Evolutionary conservation across 2,113 vertebrate species (phyloP), one percentile per base, ranked within the genome.

Genomic region (Xiphophorus couchianus): DNA sequence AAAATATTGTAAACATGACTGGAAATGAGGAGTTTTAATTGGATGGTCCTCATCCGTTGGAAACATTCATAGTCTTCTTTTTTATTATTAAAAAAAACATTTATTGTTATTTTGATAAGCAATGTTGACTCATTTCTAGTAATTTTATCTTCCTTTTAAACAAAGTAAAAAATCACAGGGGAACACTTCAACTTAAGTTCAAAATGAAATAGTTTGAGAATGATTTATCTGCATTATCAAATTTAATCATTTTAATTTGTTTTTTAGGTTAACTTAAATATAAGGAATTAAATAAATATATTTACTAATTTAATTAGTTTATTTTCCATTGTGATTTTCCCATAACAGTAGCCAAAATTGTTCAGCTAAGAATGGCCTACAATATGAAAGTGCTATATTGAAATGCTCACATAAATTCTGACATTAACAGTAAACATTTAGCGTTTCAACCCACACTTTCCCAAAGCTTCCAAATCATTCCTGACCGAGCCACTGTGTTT

Each of bases 401-500:
- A 44, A 44, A 12, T 30, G 11, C 13, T 62, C 42, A 35, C 3
- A 3, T 3, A 17, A 22, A 12, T 68, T 29, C 30, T 42, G 5
- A 35, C 37, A 0, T 58, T 0, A 17, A 62, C 0, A 11, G 15
- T 17, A 44, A 42, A 35, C 10, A 27, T 73, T 75, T 29, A 17
- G 27, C 4, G 22, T 27, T 44, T 25, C 74, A 78, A 69, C 69
- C n/a, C 29, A 60, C 33, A 8, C 44, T 3, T 35, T 35, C 35
- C 35, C 0, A 76, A 17, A 48, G 44, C 71, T 13, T n/a, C 61
- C 70, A 66, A 66, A 30, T 10, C 62, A 71, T 19, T 37, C 58
- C 66, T 25, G 19, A 8, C 35, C 27, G 3, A 22, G 44, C 70
- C n/a, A 68, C 74, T 70, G 77, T 25, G 51, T 25, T 54, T 54